Conservation (phyloP, 2,113 vertebrate species). For the Brachyhypopomus gauderio region DNA sequence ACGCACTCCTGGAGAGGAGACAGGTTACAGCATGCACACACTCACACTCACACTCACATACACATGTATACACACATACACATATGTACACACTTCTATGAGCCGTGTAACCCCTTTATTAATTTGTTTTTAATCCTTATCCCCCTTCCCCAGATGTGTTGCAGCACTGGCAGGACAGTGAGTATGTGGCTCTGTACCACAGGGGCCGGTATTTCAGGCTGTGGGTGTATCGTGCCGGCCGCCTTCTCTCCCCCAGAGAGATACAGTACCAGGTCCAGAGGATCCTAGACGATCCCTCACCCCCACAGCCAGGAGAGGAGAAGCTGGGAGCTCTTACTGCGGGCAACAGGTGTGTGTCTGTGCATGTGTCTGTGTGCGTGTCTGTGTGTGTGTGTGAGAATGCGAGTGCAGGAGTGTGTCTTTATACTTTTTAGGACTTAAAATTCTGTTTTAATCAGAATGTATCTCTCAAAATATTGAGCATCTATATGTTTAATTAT, state of each 20-base stretch:
- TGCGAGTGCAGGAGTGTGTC: neutral
- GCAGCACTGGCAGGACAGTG: conserved; percentile 81
- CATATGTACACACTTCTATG: neutral
- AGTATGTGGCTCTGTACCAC: conserved; percentile 83
- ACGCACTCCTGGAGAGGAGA: conserved; percentile 76
- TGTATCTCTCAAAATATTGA: too few species aligned
- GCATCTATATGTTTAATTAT: too few species aligned
- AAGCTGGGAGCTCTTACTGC: conserved; percentile 83
- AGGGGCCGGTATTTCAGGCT: conserved; percentile 82
- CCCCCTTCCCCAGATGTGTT: conserved; percentile 72
- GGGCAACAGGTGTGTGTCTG: conserved; percentile 75
- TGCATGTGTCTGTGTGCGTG: neutral
- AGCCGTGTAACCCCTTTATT: neutral
- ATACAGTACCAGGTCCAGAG: conserved; percentile 83
- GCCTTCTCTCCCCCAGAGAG: conserved; percentile 79
- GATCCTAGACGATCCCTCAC: conserved; percentile 80
- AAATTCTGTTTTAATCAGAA: too few species aligned
- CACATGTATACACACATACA: conserved; percentile 28
- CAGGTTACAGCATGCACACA: conserved; percentile 63
- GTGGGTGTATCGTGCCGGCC: conserved; percentile 77
- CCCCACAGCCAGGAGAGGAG: conserved; percentile 78
- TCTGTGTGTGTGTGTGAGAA: neutral
- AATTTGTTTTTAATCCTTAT: too few species aligned
- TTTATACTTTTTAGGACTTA: too few species aligned
- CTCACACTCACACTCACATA: conserved; percentile 21